Evolutionary conservation across 2,113 vertebrate genomes (phyloP), one percentile per base, ranked within the genome.

Genomic region (Callionymus lyra): DNA sequence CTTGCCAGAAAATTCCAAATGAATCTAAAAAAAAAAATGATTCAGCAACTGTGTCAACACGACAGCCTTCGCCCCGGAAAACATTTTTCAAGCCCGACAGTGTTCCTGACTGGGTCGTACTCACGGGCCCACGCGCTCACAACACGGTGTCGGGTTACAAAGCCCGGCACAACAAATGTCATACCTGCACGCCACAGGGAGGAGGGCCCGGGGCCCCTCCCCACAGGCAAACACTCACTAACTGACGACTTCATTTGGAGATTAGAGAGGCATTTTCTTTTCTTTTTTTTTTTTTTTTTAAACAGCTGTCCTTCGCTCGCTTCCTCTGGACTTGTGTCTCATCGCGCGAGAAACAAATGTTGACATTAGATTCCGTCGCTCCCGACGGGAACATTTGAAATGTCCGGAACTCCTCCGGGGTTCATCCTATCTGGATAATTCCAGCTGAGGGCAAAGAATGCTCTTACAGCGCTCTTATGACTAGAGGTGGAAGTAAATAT

Each of bases 1-100:
- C 38, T 38, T 36, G 54, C 34, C 34, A 68, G 63, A 61, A 76
- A 79, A 83, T 81, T 77, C 81, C 71, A 73, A 70, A 77, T 61
- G 54, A 48, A 67, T 62, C 71, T 82, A 80, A 82, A 85, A 83
- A 82, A 85, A 83, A 79, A 80, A 82, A 81, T 57, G 52, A 73
- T 62, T 40, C 18, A 12, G 46, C 83, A 83, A 85, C 77, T 82
- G 83, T 82, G 76, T 84, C 78, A 84, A 85, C 79, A 82, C 9
- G 50, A 56, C 70, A 47, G 57, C 51, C 58, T 73, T 62, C 69
- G 68, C 51, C n/a, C 78, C 40, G 35, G 63, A 76, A 77, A 75
- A 68, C 69, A 72, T 74, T 81, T 76, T 77, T 70, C 69, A 41
- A 42, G 60, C 56, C 62, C 51, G 62, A 53, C 63, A 55, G 15